These are phyloP conservation scores for Microctonus aethiopoides DNA, from an alignment of 2,888 invertebrate genomes.

Conservation along the genomic window DNA sequence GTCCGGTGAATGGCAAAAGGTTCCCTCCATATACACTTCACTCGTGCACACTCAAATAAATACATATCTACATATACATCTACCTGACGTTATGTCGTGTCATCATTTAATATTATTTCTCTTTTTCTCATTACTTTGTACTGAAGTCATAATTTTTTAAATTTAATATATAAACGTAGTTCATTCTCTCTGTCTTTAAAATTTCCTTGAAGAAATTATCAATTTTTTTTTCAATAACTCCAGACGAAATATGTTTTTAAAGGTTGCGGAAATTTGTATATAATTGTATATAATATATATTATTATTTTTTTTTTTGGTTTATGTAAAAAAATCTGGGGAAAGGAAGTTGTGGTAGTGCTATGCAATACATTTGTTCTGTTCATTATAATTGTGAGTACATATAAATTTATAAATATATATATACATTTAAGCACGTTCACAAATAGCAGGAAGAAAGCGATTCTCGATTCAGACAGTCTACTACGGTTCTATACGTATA, in stretches of 20 bases:
- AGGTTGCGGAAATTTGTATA: no score
- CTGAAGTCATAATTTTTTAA: no score
- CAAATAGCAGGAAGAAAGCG: constrained; percentile 44
- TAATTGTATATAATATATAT: neutral
- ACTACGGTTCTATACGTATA: neutral
- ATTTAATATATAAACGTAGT: no score
- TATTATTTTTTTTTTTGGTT: neutral
- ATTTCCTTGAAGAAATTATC: neutral
- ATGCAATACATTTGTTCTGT: constrained; percentile 17
- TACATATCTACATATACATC: neutral
- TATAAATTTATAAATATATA: constrained; percentile 21
- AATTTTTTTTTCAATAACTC: no score
- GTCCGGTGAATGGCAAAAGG: constrained; percentile 48
- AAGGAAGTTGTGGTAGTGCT: constrained; percentile 25
- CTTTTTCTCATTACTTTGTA: no score
- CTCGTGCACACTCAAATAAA: neutral
- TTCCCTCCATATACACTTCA: constrained; percentile 1
- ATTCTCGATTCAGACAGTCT: constrained; percentile 33
- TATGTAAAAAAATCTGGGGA: constrained; percentile 16
- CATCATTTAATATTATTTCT: neutral
- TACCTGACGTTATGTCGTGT: neutral
- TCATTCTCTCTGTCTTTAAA: no score
- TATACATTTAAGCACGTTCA: constrained; percentile 30
- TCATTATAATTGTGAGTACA: constrained; percentile 9
- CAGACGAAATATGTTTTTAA: no score